These are phyloP conservation scores for Nanorana parkeri DNA, from an alignment of 2,113 vertebrate genomes.

Conservation along the genomic window DNA sequence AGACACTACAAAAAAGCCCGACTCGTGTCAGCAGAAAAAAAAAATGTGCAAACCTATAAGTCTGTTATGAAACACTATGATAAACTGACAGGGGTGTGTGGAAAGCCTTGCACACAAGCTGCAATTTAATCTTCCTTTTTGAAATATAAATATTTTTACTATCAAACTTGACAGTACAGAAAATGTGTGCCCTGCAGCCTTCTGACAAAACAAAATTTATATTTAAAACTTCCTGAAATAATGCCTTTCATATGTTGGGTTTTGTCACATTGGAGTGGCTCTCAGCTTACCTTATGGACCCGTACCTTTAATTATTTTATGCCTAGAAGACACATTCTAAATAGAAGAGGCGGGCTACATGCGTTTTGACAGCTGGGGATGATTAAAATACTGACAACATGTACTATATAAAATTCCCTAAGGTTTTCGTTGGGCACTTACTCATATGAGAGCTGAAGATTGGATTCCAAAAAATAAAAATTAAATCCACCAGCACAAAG, in stretches of 20 bases:
- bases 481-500: constrained; percentile 64
- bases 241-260: constrained; percentile 81
- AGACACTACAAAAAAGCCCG: constrained; percentile 78
- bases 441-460: constrained; percentile 73
- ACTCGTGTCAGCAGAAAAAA: constrained; percentile 73
- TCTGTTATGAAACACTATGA: constrained; percentile 72
- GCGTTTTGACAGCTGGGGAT: constrained; percentile 86
- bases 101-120: constrained; percentile 79
- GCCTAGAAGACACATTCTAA: constrained; percentile 91
- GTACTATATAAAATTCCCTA: constrained; percentile 80
- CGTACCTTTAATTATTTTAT: constrained; percentile 90
- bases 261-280: constrained; percentile 80
- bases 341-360: constrained; percentile 87
- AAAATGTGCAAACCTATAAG: constrained; percentile 63
- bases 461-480: constrained; percentile 64
- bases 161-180: constrained; percentile 88
- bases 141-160: constrained; percentile 89
- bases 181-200: constrained; percentile 86
- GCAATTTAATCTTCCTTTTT: constrained; percentile 87
- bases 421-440: constrained; percentile 78
- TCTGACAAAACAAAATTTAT: constrained; percentile 87
- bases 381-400: constrained; percentile 88
- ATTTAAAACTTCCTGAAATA: constrained; percentile 89
- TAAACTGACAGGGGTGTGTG: constrained; percentile 73
- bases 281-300: constrained; percentile 76